phyloP scores from a whole-genome alignment of 1,140 invertebrate species.

The Battus philenor region DNA sequence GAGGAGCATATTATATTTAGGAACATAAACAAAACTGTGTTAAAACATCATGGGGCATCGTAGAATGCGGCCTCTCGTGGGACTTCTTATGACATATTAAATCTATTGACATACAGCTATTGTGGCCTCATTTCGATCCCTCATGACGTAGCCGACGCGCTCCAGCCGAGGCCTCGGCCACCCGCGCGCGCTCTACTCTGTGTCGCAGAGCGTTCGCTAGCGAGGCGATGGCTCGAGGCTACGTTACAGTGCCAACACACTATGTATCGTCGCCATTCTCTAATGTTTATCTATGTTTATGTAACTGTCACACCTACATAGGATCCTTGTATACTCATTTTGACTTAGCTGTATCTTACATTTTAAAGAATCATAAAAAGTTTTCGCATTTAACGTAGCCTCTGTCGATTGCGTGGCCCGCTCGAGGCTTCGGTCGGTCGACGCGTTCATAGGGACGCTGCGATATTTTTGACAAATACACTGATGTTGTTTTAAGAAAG shows the following conservation, averaged over 20 bases:
- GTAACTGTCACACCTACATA: too few species aligned
- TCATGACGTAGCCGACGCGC: slow-evolving; percentile 37
- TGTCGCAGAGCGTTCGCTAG: background rate
- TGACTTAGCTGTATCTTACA: too few species aligned
- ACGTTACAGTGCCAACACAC: background rate
- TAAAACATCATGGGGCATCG: slow-evolving; percentile 39
- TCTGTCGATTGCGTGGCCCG: slow-evolving; percentile 4
- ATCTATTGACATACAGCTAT: slow-evolving; percentile 6
- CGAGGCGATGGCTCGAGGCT: slow-evolving; percentile 6
- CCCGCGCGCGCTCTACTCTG: slow-evolving; percentile 28
- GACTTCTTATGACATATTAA: slow-evolving; percentile 11
- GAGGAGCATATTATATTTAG: slow-evolving; percentile 40
- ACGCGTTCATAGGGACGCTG: background rate
- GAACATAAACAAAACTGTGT: slow-evolving; percentile 31
- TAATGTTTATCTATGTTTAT: too few species aligned
- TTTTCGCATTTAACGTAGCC: slow-evolving; percentile 11
- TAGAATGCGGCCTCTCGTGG: slow-evolving; percentile 27
- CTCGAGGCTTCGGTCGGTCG: slow-evolving; percentile 9
- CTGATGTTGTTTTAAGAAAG: too few species aligned
- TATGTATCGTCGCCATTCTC: background rate
- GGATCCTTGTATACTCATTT: too few species aligned
- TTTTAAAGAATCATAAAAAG: too few species aligned
- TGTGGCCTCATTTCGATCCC: slow-evolving; percentile 30
- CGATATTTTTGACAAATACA: too few species aligned
- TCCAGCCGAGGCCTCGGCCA: slow-evolving; percentile 29